phyloP scores from a whole-genome alignment of 2,888 invertebrate genomes.

The Tinea semifulvella region DNA sequence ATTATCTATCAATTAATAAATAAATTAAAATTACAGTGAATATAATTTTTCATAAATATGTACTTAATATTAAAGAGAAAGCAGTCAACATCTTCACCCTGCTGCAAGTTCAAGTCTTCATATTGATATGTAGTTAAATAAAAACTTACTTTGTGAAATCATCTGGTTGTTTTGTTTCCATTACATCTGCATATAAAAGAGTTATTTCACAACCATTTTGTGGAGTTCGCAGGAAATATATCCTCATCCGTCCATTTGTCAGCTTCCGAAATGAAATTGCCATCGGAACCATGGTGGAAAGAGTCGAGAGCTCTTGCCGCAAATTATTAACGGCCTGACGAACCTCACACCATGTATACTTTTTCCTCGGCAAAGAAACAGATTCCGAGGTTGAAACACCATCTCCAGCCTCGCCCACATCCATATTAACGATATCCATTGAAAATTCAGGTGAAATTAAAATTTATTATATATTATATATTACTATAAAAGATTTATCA shows the following conservation, averaged over 20 bases:
- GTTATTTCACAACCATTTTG: conserved; percentile 92
- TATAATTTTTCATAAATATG: background rate
- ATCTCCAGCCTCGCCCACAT: conserved; percentile 55
- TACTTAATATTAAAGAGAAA: background rate
- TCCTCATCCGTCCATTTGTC: conserved; percentile 80
- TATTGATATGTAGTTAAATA: background rate
- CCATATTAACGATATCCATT: conserved; percentile 46
- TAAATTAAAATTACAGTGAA: no score
- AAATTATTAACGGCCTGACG: conserved; percentile 83
- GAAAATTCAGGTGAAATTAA: conserved; percentile 23
- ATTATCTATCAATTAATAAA: no score
- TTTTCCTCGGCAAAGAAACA: conserved; percentile 44
- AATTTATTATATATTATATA: conserved; percentile 19
- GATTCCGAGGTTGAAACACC: conserved; percentile 52
- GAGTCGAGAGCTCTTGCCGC: conserved; percentile 77
- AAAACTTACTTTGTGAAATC: conserved; percentile 42
- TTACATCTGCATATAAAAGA: conserved; percentile 85
- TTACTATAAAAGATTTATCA: background rate
- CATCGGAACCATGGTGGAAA: conserved; percentile 84
- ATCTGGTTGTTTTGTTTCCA: conserved; percentile 65
- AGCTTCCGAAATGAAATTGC: conserved; percentile 83
- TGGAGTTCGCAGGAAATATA: conserved; percentile 90
- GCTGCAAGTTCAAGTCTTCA: background rate
- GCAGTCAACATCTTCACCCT: background rate
- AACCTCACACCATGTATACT: conserved; percentile 80